A percentile compares a stretch with the other conserved stretches of the same genome.
Conservation (phyloP, 2,797 vertebrate species). For the Melanotaenia maccullochi region DNA sequence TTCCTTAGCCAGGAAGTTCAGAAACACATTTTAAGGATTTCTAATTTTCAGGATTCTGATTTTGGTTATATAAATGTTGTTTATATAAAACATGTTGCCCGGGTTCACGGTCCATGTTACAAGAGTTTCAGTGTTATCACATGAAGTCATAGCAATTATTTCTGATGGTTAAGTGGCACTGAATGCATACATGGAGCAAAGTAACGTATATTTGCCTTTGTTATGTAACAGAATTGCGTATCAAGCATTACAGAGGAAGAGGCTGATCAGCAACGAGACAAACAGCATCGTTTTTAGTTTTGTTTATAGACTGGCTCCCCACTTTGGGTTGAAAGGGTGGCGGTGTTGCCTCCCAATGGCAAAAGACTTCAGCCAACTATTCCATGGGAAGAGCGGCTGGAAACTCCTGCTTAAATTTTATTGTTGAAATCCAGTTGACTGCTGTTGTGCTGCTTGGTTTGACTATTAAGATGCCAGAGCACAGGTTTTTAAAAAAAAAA, state of each 20-base stretch:
- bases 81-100: neutral
- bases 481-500: slow-evolving; percentile 52
- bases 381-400: slow-evolving; percentile 60
- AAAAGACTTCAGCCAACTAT: slow-evolving; percentile 47
- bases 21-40: neutral
- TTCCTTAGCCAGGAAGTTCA: neutral
- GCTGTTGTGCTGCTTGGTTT: slow-evolving; percentile 64
- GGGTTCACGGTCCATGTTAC: neutral
- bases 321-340: slow-evolving; percentile 22
- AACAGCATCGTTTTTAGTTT: neutral
- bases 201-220: neutral
- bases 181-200: neutral
- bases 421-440: slow-evolving; percentile 69
- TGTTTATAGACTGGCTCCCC: neutral
- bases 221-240: neutral
- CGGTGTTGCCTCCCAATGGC: slow-evolving; percentile 35
- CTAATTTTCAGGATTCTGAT: neutral
- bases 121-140: neutral
- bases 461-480: slow-evolving; percentile 59
- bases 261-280: no score
- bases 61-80: neutral
- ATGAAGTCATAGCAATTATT: neutral
- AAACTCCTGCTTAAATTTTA: slow-evolving; percentile 33
- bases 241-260: neutral
- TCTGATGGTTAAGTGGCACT: neutral